phyloP scores from a whole-genome alignment of 2,888 invertebrate genomes.

The Anthophora plumipes region DNA sequence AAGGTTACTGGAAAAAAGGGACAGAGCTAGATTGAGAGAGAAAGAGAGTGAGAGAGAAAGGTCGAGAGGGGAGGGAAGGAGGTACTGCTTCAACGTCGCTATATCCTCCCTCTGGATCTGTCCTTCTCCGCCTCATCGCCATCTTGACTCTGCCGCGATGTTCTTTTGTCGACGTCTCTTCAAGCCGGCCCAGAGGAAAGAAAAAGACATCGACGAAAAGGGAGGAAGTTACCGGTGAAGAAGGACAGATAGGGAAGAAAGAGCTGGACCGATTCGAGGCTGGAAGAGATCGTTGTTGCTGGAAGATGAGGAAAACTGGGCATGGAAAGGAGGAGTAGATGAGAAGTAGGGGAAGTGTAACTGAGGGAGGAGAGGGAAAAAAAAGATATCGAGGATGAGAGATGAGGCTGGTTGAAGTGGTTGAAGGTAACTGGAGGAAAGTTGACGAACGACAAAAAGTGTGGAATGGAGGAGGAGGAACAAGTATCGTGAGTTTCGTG shows the following conservation, averaged over 20 bases:
- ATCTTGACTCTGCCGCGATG: constrained; percentile 82
- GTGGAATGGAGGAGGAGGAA: background rate
- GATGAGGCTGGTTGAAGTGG: background rate
- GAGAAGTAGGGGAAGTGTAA: constrained; percentile 23
- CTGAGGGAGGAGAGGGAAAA: background rate
- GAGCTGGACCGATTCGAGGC: constrained; percentile 42
- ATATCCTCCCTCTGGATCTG: constrained; percentile 71
- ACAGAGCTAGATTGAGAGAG: constrained; percentile 21
- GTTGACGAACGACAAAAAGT: background rate
- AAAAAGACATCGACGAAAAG: constrained; percentile 71
- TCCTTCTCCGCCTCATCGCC: constrained; percentile 73
- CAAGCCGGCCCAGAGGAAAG: constrained; percentile 76
- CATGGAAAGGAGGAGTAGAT: constrained; percentile 18
- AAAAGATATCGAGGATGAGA: background rate
- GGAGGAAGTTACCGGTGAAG: constrained; percentile 60
- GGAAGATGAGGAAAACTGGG: background rate
- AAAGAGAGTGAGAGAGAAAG: too few relatives aligned
- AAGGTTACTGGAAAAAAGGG: constrained; percentile 43
- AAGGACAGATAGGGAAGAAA: constrained; percentile 38
- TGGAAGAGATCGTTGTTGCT: constrained; percentile 9
- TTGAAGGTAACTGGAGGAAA: background rate
- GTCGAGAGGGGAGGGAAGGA: background rate
- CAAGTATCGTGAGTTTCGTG: constrained; percentile 7
- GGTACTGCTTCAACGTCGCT: constrained; percentile 52
- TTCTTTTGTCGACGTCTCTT: constrained; percentile 81